Conservation (phyloP, 1,140 invertebrate genomes). For the Drosophila fuyamai region DNA sequence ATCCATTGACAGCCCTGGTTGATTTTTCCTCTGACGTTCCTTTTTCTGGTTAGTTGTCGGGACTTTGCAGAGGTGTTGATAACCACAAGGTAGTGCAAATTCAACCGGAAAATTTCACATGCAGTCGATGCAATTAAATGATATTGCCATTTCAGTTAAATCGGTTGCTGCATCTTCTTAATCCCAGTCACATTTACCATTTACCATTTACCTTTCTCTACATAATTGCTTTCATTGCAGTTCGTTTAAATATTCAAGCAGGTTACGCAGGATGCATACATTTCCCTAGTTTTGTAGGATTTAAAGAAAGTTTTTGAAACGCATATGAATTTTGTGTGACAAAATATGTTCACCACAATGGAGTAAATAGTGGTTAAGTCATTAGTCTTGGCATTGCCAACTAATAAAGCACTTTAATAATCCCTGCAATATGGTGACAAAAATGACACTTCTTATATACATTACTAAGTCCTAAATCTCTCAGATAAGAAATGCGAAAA, state of each 20-base stretch:
- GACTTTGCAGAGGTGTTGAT: constrained; percentile 46
- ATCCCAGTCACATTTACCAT: too few species aligned
- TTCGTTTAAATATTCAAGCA: not conserved
- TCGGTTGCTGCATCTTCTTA: not conserved
- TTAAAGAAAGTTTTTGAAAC: too few species aligned
- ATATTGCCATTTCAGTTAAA: constrained; percentile 19
- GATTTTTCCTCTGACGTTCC: constrained; percentile 26
- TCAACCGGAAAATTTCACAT: constrained; percentile 33
- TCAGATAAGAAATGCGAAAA: constrained; percentile 13
- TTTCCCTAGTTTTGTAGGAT: too few species aligned
- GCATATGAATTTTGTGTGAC: too few species aligned
- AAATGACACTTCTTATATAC: not conserved
- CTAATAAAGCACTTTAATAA: constrained; percentile 16
- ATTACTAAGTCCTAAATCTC: not conserved
- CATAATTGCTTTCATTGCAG: not conserved
- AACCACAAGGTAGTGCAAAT: constrained; percentile 24
- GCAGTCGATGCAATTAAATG: constrained; percentile 15
- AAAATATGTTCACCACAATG: not conserved
- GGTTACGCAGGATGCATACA: not conserved
- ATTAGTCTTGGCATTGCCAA: not conserved
- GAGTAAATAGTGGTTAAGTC: not conserved
- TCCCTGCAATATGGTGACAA: constrained; percentile 11
- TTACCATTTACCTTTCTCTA: not conserved
- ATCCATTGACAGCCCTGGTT: constrained; percentile 46
- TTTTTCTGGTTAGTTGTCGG: constrained; percentile 17